These are phyloP conservation scores for Brachyhypopomus gauderio DNA, from an alignment of 2,113 vertebrate genomes.

Conservation along the genomic window DNA sequence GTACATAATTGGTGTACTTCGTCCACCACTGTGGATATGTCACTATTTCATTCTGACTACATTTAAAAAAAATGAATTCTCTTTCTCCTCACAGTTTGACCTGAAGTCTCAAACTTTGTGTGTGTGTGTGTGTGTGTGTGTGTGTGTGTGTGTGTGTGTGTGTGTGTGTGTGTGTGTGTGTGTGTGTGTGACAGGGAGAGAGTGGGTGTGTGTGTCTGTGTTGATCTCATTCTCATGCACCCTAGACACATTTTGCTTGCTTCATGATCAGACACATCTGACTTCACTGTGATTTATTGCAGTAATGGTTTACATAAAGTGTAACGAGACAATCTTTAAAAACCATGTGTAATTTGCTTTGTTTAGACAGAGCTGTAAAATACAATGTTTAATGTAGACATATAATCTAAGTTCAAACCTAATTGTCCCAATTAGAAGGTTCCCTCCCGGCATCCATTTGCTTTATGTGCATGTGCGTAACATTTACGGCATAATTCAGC, in stretches of 20 bases:
- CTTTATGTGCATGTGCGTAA: constrained; percentile 7
- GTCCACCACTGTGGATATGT: no score
- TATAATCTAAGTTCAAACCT: constrained; percentile 16
- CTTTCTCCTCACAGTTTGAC: neutral
- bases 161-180: neutral
- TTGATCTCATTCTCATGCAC: no score
- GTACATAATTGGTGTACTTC: no score
- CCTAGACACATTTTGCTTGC: neutral
- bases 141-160: no score
- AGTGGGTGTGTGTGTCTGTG: neutral
- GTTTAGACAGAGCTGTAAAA: neutral
- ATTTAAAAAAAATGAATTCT: neutral
- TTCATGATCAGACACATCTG: constrained; percentile 4
- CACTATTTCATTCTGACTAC: no score
- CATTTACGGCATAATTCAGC: constrained; percentile 4
- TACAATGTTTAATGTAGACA: neutral
- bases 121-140: no score
- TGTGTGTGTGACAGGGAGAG: no score
- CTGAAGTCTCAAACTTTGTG: neutral
- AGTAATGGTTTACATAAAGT: constrained; percentile 15
- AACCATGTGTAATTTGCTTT: neutral
- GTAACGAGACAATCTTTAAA: neutral
- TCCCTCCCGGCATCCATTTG: neutral
- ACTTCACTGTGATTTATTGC: constrained; percentile 15
- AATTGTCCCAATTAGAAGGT: neutral